Base-by-base conservation (phyloP, 2,113 vertebrate genomes). In the Oryzias melastigma region DNA sequence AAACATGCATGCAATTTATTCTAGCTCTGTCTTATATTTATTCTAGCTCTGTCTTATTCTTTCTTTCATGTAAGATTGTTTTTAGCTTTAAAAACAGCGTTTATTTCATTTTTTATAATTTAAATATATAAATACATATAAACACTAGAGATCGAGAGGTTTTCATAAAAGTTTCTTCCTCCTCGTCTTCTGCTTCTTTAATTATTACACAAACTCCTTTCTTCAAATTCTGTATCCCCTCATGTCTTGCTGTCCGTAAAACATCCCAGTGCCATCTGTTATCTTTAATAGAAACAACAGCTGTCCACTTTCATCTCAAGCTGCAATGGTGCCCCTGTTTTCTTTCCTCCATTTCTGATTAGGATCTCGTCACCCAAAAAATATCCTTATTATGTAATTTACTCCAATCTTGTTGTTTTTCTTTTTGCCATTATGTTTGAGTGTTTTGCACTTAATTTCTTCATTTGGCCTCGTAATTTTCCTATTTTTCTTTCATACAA, bases 381-480 rank as follows among this genome's bases (percentile, higher is more conserved):
- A 43, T 57, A 44, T 51, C 29, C 6, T 60, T 48, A 61, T 69
- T 44, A 58, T 50, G 58, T 52, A 24, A 58, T 56, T 56, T 35
- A 58, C 52, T 35, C 27, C 22, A 18, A 59, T 78, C 50, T 66
- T 25, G 35, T 3, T 3, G 40, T 54, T 68, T 41, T 65, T 41
- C 2, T 20, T 78, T 71, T 63, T 17, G 42, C 42, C 46, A 44
- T 48, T 40, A 17, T 49, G 24, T 71, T 60, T 62, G 14, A 15
- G 52, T 47, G 1, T 56, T 41, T n/a, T 61, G 58, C 52, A 45
- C 67, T 24, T 16, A 52, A 22, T 63, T 68, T 58, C 54, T 62
- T 53, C 52, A 65, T 83, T 72, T 61, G 18, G 17, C 53, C 52
- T 16, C 20, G 40, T 54, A 69, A 22, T 72, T 56, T 41, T 27